Percentiles rank a stretch among this genome's conserved stretches.
These are phyloP conservation scores for Esox lucius DNA, from an alignment of 2,797 vertebrate genomes.

Conservation along the genomic window DNA sequence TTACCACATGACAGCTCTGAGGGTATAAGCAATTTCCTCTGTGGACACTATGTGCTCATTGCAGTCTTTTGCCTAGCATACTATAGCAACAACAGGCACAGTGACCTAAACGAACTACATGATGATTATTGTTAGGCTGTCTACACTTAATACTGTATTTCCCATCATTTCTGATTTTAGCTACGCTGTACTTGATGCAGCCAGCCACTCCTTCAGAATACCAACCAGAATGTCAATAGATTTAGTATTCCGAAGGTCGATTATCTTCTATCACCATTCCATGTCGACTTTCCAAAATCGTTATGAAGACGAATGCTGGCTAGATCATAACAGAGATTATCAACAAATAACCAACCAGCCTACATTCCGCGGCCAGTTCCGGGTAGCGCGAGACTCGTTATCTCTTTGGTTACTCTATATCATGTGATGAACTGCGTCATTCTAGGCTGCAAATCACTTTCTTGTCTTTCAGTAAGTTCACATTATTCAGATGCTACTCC, in stretches of 20 bases:
- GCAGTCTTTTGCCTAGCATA: not conserved
- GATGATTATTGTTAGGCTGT: not conserved
- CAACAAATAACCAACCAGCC: constrained; percentile 20
- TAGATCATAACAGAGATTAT: not conserved
- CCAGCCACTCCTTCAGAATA: not conserved
- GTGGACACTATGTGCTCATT: not conserved
- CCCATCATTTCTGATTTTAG: not conserved
- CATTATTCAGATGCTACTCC: not conserved
- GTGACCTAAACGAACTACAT: not conserved
- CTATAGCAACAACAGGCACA: not conserved
- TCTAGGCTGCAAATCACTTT: not conserved
- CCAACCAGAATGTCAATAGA: not conserved
- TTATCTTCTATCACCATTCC: not conserved
- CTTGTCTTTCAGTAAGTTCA: not conserved
- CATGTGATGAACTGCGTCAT: constrained; percentile 21
- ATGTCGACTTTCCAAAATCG: not conserved
- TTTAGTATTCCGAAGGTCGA: not conserved
- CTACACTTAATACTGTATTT: not conserved
- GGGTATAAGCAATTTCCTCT: not conserved
- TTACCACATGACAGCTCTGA: not conserved
- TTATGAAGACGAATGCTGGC: not conserved
- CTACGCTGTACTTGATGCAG: not conserved
- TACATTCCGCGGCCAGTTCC: constrained; percentile 16
- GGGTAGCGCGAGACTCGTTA: constrained; percentile 13
- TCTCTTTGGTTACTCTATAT: constrained; percentile 18